A percentile compares a stretch with the other conserved stretches of the same genome.
Evolutionary conservation across 2,888 invertebrate species (phyloP).

Genomic region (Liposcelis brunnea): DNA sequence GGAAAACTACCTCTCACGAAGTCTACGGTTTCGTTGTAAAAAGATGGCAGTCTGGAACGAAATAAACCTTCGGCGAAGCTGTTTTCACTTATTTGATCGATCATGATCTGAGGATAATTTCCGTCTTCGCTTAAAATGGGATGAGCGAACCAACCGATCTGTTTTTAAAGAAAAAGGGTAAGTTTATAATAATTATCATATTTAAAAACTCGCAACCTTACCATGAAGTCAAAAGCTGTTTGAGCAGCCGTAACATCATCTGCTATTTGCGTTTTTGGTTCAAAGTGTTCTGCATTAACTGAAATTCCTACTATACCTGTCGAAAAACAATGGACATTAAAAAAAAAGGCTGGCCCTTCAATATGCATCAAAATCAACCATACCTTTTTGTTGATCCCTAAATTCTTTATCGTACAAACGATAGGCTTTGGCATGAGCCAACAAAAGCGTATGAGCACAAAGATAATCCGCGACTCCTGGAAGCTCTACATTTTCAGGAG

Average conservation of each 20-base stretch:
- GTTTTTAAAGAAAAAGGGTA: constrained; percentile 11
- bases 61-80: constrained; percentile 28
- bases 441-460: constrained; percentile 26
- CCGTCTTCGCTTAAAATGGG: constrained; percentile 25
- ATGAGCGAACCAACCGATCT: constrained; percentile 19
- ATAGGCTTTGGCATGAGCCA: constrained; percentile 31
- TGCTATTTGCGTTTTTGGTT: constrained; percentile 31
- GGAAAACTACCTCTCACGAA: background rate
- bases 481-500: constrained; percentile 24
- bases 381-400: constrained; percentile 35
- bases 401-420: constrained; percentile 28
- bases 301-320: constrained; percentile 41
- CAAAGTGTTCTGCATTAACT: constrained; percentile 37
- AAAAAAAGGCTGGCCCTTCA: background rate
- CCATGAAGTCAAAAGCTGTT: constrained; percentile 36
- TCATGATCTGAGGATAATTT: constrained; percentile 34
- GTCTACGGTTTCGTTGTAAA: constrained; percentile 35
- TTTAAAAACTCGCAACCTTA: constrained; percentile 22
- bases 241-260: constrained; percentile 36
- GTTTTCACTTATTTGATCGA: constrained; percentile 24
- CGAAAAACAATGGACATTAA: constrained; percentile 11
- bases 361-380: background rate
- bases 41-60: constrained; percentile 29
- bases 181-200: too few species aligned
- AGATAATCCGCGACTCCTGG: constrained; percentile 25